Evolutionary conservation across 2,888 invertebrate genomes (phyloP).

Genomic region (Philereme transversata): DNA sequence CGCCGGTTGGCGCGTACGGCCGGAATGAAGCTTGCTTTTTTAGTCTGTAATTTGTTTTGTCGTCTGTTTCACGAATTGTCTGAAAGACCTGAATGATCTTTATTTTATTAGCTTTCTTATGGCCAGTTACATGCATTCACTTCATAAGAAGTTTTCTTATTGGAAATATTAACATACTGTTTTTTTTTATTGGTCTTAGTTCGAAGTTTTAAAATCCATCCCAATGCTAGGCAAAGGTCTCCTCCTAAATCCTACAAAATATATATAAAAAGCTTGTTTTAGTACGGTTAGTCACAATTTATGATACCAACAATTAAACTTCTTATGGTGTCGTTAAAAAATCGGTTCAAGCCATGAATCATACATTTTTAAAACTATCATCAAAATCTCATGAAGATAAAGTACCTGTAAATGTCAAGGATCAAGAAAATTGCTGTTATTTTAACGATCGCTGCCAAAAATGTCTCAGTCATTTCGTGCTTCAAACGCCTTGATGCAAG

Average conservation of each 20-base stretch:
- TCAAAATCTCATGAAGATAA: slow-evolving; percentile 22
- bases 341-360: slow-evolving; percentile 9
- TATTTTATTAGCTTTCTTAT: not conserved
- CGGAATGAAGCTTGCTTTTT: slow-evolving; percentile 34
- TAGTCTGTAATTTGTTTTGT: slow-evolving; percentile 28
- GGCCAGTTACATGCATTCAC: not conserved
- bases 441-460: slow-evolving; percentile 38
- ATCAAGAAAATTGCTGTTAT: slow-evolving; percentile 50
- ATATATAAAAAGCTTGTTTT: no score
- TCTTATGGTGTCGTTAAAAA: not conserved
- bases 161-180: not conserved
- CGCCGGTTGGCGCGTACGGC: slow-evolving; percentile 43
- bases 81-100: slow-evolving; percentile 15
- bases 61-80: slow-evolving; percentile 17
- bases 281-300: no score
- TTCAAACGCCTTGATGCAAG: slow-evolving; percentile 49
- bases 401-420: slow-evolving; percentile 52
- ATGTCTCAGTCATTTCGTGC: slow-evolving; percentile 40
- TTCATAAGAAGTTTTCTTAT: no score
- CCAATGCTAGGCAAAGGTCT: no score
- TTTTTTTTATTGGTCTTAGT: not conserved
- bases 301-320: no score
- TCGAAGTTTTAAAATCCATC: no score
- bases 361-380: slow-evolving; percentile 21
- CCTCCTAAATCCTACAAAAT: no score